phyloP scores from a whole-genome alignment of 2,888 invertebrate species.

The Bhutanitis thaidina region DNA sequence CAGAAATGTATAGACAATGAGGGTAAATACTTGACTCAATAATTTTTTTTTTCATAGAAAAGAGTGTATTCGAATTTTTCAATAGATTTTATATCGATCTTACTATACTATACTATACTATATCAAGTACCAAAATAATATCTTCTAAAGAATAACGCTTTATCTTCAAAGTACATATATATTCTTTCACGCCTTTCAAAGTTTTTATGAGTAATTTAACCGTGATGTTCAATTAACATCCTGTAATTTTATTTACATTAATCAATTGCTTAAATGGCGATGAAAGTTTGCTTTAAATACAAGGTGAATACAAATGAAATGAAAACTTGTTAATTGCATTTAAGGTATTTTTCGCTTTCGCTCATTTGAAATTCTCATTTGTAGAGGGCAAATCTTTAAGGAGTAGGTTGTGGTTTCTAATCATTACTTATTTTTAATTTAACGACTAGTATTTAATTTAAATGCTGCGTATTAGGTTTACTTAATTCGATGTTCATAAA shows the following conservation, averaged over 20 bases:
- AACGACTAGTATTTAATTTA: conserved; percentile 4
- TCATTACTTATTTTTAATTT: conserved; percentile 6
- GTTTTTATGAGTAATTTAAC: no score
- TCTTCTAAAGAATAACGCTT: no score
- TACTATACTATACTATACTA: no score
- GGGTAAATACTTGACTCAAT: no score
- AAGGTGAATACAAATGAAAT: conserved; percentile 18
- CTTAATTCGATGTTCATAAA: not conserved
- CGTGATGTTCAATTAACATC: not conserved
- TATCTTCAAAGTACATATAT: no score
- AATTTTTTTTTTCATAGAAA: no score
- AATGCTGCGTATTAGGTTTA: not conserved
- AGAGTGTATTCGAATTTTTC: no score
- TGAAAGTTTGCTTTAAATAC: conserved; percentile 8
- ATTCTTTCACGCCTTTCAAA: no score
- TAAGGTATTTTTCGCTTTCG: conserved; percentile 19
- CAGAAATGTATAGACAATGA: no score
- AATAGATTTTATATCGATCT: no score
- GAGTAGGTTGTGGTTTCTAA: conserved; percentile 9
- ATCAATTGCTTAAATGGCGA: not conserved
- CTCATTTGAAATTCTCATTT: conserved; percentile 18
- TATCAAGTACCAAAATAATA: no score
- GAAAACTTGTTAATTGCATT: conserved; percentile 18
- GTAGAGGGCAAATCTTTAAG: conserved; percentile 16
- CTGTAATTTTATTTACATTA: not conserved